These are phyloP conservation scores for Hydriomena furcata DNA, from an alignment of 2,888 invertebrate species.

Conservation along the genomic window DNA sequence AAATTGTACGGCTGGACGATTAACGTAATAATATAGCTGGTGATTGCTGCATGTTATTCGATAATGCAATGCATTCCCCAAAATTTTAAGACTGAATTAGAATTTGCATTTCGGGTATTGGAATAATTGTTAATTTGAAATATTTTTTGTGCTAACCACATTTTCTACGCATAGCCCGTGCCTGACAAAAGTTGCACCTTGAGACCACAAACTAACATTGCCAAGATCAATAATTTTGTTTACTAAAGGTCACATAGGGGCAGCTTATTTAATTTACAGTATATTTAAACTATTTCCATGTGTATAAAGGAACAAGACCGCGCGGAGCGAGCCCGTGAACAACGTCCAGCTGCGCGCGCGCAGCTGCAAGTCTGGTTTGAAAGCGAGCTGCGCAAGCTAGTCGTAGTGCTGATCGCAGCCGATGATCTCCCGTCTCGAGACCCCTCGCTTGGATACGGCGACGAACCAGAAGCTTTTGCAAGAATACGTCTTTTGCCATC, in stretches of 20 bases:
- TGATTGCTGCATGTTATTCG: conserved; percentile 76
- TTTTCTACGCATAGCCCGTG: conserved; percentile 23
- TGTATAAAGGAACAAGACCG: conserved; percentile 74
- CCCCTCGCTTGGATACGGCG: conserved; percentile 89
- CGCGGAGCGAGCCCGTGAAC: conserved; percentile 80
- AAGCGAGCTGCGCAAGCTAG: conserved; percentile 90
- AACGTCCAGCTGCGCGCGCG: conserved; percentile 90
- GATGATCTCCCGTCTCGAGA: conserved; percentile 92
- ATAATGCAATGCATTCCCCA: conserved; percentile 68
- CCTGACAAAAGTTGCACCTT: conserved; percentile 30
- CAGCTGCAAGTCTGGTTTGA: conserved; percentile 96
- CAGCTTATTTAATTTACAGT: conserved; percentile 33
- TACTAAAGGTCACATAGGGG: conserved; percentile 19
- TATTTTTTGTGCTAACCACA: conserved; percentile 20
- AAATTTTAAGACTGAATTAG: conserved; percentile 58
- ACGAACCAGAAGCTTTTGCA: conserved; percentile 92
- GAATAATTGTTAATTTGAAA: conserved; percentile 42
- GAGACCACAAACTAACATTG: too few relatives aligned
- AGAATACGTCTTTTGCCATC: conserved; percentile 91
- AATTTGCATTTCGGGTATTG: conserved; percentile 61
- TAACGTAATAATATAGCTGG: conserved; percentile 57
- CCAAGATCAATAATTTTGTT: too few relatives aligned
- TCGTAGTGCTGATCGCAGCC: conserved; percentile 93
- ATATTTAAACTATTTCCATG: conserved; percentile 17
- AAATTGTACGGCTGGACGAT: conserved; percentile 54